Base-by-base conservation (phyloP, 37 sponge, comb jelly and placozoan genomes). In the Geodia barretti region DNA sequence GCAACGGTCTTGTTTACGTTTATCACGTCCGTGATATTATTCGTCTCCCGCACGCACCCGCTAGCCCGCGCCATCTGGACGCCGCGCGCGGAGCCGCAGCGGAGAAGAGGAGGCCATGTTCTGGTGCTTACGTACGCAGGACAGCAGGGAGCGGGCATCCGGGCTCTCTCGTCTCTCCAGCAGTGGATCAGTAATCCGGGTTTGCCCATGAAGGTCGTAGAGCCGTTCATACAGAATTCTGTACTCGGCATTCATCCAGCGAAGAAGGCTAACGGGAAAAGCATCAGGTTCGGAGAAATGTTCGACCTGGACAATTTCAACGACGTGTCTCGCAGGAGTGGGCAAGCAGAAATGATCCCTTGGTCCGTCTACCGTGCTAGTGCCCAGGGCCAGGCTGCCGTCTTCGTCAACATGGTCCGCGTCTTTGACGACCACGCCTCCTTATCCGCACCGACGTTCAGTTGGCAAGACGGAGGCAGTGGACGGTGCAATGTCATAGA, bases 81-180 rank as follows among this genome's bases (percentile, higher is more conserved):
- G n/a, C n/a, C n/a, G n/a, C n/a, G n/a, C n/a, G n/a, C n/a, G n/a
- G n/a, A n/a, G n/a, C n/a, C n/a, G n/a, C n/a, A n/a, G n/a, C n/a
- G n/a, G n/a, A n/a, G n/a, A n/a, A n/a, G n/a, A n/a, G n/a, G n/a
- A n/a, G 47, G 41, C 35, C 39, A 42, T 26, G 28, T 72, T 26
- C 23, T 72, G 28, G 26, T 43, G 19, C 32, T 58, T 30, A 1
- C 60, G 1, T 75, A 58, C 60, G 31, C 43, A 31, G 75, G 75
- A 31, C 75, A 75, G 75, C 75, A 75, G 29, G 75, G 61, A 3
- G 61, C 75, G 1, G 75, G 75, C 39, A 47, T 75, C 34, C 43
- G 31, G 29, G 75, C 75, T 1, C 31, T 75, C 1, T 1, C 33
- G 28, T 75, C 75, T n/a, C 75, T 47, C 0, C 75, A 58, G 32